These are phyloP conservation scores for Pseudococcus longispinus DNA, from an alignment of 2,888 invertebrate species.

Conservation along the genomic window DNA sequence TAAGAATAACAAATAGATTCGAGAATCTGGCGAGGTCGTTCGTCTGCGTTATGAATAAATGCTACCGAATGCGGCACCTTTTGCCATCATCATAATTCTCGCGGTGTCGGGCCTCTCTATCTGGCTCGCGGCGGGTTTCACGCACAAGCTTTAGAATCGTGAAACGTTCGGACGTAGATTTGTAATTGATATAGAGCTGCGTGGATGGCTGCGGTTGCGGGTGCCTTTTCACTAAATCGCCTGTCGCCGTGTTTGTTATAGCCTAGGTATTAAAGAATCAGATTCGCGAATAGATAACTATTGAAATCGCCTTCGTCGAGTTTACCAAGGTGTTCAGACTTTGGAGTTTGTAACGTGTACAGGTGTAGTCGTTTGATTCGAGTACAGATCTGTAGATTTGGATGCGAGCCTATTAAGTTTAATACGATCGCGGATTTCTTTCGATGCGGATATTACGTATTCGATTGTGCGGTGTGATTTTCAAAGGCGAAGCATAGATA, in stretches of 20 bases:
- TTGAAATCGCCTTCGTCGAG: not conserved
- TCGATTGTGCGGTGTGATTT: not conserved
- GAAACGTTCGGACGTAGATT: not conserved
- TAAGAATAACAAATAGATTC: constrained; percentile 41
- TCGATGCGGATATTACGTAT: not conserved
- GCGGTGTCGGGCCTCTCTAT: not conserved
- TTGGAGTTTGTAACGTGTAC: not conserved
- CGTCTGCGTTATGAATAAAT: not conserved
- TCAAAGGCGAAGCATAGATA: not conserved
- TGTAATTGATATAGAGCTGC: constrained; percentile 9
- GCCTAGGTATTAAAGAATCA: not conserved
- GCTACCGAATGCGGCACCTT: constrained; percentile 26
- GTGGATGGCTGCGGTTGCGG: not conserved
- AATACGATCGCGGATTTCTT: not conserved
- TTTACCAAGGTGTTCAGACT: not conserved
- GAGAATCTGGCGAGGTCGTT: constrained; percentile 35
- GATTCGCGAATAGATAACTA: not conserved
- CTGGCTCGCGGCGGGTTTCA: not conserved
- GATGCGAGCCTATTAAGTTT: not conserved
- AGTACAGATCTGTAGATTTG: not conserved
- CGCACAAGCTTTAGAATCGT: no score
- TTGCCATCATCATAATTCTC: constrained; percentile 4
- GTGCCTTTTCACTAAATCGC: not conserved
- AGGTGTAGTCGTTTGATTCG: not conserved
- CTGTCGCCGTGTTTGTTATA: no score